Evolutionary conservation across 2,888 invertebrate genomes (phyloP).

Genomic region (Tridacna gigas): DNA sequence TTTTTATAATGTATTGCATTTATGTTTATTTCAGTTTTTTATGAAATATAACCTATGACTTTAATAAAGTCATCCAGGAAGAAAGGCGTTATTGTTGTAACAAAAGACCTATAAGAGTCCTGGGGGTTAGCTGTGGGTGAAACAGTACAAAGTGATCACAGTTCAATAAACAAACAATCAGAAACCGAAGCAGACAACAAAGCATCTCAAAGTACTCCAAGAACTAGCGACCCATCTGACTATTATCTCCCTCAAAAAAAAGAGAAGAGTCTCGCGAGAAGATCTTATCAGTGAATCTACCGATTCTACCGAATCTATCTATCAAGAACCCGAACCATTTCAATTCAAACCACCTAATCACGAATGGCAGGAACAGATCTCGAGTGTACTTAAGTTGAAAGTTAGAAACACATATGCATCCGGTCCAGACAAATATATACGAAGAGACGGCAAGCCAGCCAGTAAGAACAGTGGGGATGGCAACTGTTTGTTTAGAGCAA

Average conservation of each 20-base stretch:
- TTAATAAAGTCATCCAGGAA: no score
- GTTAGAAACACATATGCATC: conserved; percentile 34
- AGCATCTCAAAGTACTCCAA: conserved; percentile 7
- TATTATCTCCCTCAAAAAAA: conserved; percentile 33
- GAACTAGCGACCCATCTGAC: conserved; percentile 17
- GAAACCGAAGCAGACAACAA: conserved; percentile 26
- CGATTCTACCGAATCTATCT: conserved; percentile 25
- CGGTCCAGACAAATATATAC: conserved; percentile 18
- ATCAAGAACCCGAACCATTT: conserved; percentile 34
- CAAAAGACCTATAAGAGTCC: no score
- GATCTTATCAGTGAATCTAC: conserved; percentile 22
- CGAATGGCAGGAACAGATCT: conserved; percentile 37
- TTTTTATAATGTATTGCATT: no score
- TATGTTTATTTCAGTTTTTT: no score
- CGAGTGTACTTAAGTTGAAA: conserved; percentile 27
- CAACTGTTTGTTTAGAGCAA: conserved; percentile 35
- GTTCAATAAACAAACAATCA: conserved; percentile 18
- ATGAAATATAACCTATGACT: no score
- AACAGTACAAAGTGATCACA: background rate
- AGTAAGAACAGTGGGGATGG: conserved; percentile 23
- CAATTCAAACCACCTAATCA: conserved; percentile 32
- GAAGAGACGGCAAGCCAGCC: conserved; percentile 15
- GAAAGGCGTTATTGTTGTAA: no score
- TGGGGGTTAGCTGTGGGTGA: no score
- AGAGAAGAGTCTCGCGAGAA: conserved; percentile 32